Evolutionary conservation across 2,797 vertebrate genomes (phyloP), one percentile per base, ranked within the genome.

Genomic region (Chiroxiphia lanceolata): DNA sequence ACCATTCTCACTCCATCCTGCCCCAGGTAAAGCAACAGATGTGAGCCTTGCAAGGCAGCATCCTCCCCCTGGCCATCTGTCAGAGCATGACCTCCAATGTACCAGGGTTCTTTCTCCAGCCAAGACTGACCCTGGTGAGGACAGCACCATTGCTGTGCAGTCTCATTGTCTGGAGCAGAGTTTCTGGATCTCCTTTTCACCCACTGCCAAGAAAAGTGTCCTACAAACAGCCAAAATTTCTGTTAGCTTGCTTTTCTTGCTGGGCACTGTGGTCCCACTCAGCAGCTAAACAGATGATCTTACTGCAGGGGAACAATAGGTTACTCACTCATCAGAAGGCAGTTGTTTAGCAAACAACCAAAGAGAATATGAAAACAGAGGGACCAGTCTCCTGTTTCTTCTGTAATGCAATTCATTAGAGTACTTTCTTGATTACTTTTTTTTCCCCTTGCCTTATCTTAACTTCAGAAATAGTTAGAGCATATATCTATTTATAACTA

Each of bases 1-100:
- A n/a, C 31, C 2, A 3, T 3, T 70, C 14, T 60, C 21, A 61
- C 3, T 53, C 18, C 4, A 13, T 8, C 1, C 26, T 60, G 14
- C 9, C 13, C 18, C 25, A 54, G 12, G 38, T 33, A 65, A 83
- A 72, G 9, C 34, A 80, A 11, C 2, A 69, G 20, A 21, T 33
- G 3, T 10, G 21, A 87, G 20, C 15, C n/a, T 21, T 48, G 14
- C 15, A n/a, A 81, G 10, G 15, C 15, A 48, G 10, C 17, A 50
- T n/a, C 13, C 1, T 59, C 16, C 22, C 1, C 57, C 45, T 50
- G 29, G 47, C 53, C 25, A 5, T 50, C 4, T n/a, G 9, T 51
- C 22, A 20, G 31, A 50, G 29, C 5, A n/a, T 2, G 9, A n/a
- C 31, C 14, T 75, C 15, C 3, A 47, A 1, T 6, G 15, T 64